Evolutionary conservation across 2,113 vertebrate species (phyloP), one percentile per base, ranked within the genome.

Genomic region (Motacilla tschutschensis): DNA sequence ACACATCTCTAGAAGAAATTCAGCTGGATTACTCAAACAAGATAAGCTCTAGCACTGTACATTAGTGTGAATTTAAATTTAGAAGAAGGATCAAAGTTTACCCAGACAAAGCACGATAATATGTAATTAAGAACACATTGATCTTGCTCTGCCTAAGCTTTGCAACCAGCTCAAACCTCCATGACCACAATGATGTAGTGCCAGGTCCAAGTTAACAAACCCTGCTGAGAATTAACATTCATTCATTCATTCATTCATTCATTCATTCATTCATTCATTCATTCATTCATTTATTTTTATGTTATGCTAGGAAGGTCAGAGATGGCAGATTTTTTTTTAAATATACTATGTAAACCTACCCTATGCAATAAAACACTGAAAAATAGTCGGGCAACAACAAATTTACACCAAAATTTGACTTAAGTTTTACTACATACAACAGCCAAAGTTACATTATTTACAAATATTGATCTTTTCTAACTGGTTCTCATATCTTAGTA

Each of bases 61-160:
- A 24, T 31, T 6, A 29, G 6, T 6, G 13, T 12, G 33, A 13
- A 15, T 54, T 65, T 83, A 66, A 59, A 79, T 62, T 17, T 79
- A 14, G 14, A 57, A 75, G 4, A 58, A 54, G 15, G 16, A 40
- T 15, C 28, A 40, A 78, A 75, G 3, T 36, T 48, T 71, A 59
- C 3, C 6, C 0, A 0, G 12, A 51, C 9, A 21, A 63, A 75
- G 5, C 35, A 40, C 1, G 1, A 26, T 29, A 47, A 24, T 10
- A 20, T 0, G 2, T 40, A 63, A 26, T 66, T 71, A 62, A n/a
- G 29, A 20, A 46, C 5, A 17, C 4, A 24, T 1, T 18, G 21
- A 40, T 5, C 19, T 66, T 80, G 13, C 12, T 63, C 16, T 70
- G 25, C 35, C 17, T 85, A 47, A 67, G 4, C 17, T 78, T 59